These are phyloP conservation scores for Ptychoptera contaminata DNA, from an alignment of 2,888 invertebrate species.

Conservation along the genomic window DNA sequence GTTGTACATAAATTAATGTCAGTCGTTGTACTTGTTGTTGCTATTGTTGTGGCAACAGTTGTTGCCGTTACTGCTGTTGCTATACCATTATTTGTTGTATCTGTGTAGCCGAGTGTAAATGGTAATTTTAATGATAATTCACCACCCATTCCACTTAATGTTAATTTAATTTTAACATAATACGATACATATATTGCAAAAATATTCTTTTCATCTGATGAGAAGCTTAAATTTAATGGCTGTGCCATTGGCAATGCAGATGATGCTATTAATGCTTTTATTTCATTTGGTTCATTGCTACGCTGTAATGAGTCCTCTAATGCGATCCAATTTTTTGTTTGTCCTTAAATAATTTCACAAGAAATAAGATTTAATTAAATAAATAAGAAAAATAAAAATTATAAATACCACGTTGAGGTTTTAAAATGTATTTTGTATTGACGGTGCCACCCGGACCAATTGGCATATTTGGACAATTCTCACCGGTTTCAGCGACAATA, in stretches of 20 bases:
- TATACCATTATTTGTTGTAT: slow-evolving; percentile 3
- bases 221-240: slow-evolving; percentile 17
- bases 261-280: slow-evolving; percentile 31
- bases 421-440: slow-evolving; percentile 46
- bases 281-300: slow-evolving; percentile 41
- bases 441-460: slow-evolving; percentile 47
- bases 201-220: slow-evolving; percentile 63
- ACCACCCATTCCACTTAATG: slow-evolving; percentile 67
- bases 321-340: slow-evolving; percentile 83
- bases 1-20: not conserved
- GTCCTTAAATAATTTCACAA: slow-evolving; percentile 35
- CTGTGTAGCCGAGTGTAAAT: slow-evolving; percentile 56
- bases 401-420: slow-evolving; percentile 45
- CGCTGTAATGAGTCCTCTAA: slow-evolving; percentile 71
- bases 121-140: slow-evolving; percentile 65
- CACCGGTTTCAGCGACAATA: slow-evolving; percentile 34
- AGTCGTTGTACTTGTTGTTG: not conserved
- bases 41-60: not conserved
- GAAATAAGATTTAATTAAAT: not conserved
- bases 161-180: slow-evolving; percentile 74
- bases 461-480: slow-evolving; percentile 16
- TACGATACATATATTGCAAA: slow-evolving; percentile 86
- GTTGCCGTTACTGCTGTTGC: not conserved
- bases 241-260: slow-evolving; percentile 42
- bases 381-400: not conserved